These are phyloP conservation scores for Minunthozetes semirufus DNA, from an alignment of 2,888 invertebrate species.

Conservation along the genomic window DNA sequence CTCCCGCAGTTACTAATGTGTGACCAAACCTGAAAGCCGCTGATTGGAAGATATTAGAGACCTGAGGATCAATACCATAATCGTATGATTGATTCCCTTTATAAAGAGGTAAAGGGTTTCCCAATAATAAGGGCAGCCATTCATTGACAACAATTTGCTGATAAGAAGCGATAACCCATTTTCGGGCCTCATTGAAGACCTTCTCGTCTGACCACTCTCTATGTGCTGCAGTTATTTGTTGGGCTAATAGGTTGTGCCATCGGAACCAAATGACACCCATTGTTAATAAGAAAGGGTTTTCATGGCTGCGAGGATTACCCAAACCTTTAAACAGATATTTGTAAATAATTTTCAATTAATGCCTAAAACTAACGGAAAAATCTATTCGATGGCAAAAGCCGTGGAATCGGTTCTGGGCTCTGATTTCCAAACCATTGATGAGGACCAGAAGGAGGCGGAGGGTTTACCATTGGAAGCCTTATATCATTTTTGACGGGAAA, in stretches of 20 bases:
- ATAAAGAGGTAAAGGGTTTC: conserved; percentile 45
- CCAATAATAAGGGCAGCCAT: conserved; percentile 53
- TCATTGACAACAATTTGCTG: conserved; percentile 52
- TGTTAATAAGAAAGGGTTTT: conserved; percentile 54
- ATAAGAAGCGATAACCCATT: conserved; percentile 56
- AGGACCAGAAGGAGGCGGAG: conserved; percentile 53
- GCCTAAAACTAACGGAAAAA: conserved; percentile 54
- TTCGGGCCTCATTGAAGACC: conserved; percentile 55
- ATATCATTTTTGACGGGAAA: conserved; percentile 55
- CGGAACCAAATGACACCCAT: conserved; percentile 56
- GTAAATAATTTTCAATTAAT: background rate
- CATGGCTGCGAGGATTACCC: conserved; percentile 55
- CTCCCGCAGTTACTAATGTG: conserved; percentile 56
- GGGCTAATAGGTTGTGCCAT: conserved; percentile 55
- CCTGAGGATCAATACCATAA: conserved; percentile 56
- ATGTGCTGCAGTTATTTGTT: conserved; percentile 46
- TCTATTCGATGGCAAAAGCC: conserved; percentile 52
- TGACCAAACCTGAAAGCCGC: conserved; percentile 59
- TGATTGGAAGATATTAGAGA: conserved; percentile 58
- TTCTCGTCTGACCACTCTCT: conserved; percentile 52
- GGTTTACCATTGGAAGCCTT: conserved; percentile 56
- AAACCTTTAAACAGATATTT: conserved; percentile 48
- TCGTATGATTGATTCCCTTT: no score
- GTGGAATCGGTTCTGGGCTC: conserved; percentile 44
- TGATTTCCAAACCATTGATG: conserved; percentile 45